These are phyloP conservation scores for Ptilodon capucinus DNA, from an alignment of 2,888 invertebrate species.

Conservation along the genomic window DNA sequence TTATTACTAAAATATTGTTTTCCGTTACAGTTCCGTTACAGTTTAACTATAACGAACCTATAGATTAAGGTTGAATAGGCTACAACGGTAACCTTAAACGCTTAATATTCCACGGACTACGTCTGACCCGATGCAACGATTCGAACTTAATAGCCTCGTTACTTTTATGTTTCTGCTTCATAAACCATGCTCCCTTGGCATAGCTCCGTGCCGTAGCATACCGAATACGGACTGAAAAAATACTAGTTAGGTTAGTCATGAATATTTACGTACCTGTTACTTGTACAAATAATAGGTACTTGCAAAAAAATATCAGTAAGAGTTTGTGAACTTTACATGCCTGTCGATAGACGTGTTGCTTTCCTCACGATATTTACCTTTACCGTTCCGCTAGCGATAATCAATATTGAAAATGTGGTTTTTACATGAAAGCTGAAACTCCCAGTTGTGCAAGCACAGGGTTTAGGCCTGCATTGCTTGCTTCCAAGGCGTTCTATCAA, in stretches of 20 bases:
- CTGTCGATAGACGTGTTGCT: too few species aligned
- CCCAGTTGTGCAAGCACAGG: too few species aligned
- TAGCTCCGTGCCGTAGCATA: constrained; percentile 17
- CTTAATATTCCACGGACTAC: constrained; percentile 7
- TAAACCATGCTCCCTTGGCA: constrained; percentile 37
- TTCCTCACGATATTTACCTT: too few species aligned
- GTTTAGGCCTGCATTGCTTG: too few species aligned
- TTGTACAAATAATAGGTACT: too few species aligned
- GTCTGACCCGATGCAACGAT: constrained; percentile 45
- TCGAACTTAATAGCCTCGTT: constrained; percentile 44
- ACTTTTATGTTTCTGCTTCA: constrained; percentile 48
- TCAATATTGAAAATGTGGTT: too few species aligned
- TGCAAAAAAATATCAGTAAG: too few species aligned
- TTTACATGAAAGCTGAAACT: too few species aligned
- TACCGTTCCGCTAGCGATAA: too few species aligned
- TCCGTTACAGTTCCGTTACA: not conserved
- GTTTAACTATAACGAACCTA: not conserved
- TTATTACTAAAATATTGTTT: too few species aligned
- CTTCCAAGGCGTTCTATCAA: too few species aligned
- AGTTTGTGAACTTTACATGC: too few species aligned
- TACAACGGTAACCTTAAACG: not conserved
- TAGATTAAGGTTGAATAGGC: not conserved
- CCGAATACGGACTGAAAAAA: constrained; percentile 14
- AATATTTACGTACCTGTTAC: not conserved
- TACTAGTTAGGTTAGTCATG: not conserved